Evolutionary conservation across 1,140 invertebrate species (phyloP).

Genomic region (Paralvinella palmiformis): DNA sequence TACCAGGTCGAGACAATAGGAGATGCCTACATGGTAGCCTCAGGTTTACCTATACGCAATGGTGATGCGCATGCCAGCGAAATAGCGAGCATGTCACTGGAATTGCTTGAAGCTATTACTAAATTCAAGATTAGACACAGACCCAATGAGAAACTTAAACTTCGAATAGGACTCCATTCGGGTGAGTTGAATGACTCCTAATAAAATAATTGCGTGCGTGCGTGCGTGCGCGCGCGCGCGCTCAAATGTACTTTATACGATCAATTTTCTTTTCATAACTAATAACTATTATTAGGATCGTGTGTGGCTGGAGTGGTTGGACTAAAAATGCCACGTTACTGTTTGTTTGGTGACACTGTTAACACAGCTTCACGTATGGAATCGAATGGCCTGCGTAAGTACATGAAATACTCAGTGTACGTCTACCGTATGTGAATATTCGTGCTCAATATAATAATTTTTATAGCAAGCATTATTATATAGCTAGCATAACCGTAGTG

Average conservation of each 20-base stretch:
- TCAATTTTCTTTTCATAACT: too few relatives aligned
- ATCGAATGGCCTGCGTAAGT: too few relatives aligned
- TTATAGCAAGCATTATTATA: too few relatives aligned
- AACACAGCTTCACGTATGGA: too few relatives aligned
- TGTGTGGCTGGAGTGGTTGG: too few relatives aligned
- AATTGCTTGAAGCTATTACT: slow-evolving; percentile 74
- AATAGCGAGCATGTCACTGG: slow-evolving; percentile 81
- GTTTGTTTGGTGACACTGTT: too few relatives aligned
- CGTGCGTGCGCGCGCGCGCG: background rate
- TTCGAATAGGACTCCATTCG: slow-evolving; percentile 42
- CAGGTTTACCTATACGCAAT: slow-evolving; percentile 45
- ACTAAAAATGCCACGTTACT: too few relatives aligned
- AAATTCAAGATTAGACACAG: slow-evolving; percentile 80
- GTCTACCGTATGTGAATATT: too few relatives aligned
- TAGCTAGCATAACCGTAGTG: too few relatives aligned
- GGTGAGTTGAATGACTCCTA: slow-evolving; percentile 7
- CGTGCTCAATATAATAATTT: too few relatives aligned
- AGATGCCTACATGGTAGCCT: slow-evolving; percentile 49
- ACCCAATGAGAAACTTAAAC: slow-evolving; percentile 73
- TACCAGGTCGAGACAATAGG: slow-evolving; percentile 29
- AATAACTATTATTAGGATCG: too few relatives aligned
- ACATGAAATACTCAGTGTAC: too few relatives aligned
- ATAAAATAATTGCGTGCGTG: background rate
- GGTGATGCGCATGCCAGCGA: slow-evolving; percentile 77
- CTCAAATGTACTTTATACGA: background rate